These are phyloP conservation scores for Lysandra coridon DNA, from an alignment of 2,888 invertebrate species.

Conservation along the genomic window DNA sequence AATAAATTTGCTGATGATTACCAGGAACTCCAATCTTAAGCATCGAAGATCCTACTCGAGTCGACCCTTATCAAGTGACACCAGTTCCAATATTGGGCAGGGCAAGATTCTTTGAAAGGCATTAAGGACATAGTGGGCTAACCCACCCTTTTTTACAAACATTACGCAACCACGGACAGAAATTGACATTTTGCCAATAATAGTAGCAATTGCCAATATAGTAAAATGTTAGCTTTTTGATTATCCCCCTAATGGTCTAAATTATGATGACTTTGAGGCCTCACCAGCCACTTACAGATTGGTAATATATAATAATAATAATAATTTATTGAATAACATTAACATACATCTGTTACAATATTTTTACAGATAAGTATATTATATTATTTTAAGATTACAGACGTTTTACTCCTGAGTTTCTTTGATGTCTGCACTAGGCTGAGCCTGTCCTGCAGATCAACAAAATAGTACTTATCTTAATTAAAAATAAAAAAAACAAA, in stretches of 20 bases:
- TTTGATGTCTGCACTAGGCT: too few species aligned
- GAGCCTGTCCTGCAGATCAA: too few species aligned
- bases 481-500: too few species aligned
- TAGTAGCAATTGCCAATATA: not conserved
- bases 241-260: not conserved
- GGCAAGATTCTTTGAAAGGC: conserved; percentile 5
- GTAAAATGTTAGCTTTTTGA: not conserved
- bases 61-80: conserved; percentile 12
- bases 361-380: too few species aligned
- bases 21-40: not conserved
- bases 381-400: too few species aligned
- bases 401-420: too few species aligned
- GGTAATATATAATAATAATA: too few species aligned
- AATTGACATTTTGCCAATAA: conserved; percentile 11
- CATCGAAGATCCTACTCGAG: conserved; percentile 14
- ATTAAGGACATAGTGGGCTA: conserved; percentile 2
- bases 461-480: too few species aligned
- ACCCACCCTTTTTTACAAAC: conserved; percentile 6
- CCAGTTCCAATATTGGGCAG: conserved; percentile 8
- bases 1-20: not conserved
- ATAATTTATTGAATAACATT: too few species aligned
- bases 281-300: too few species aligned
- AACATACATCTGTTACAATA: too few species aligned
- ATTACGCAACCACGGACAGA: not conserved
- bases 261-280: not conserved